These are phyloP conservation scores for Saguinus midas DNA, from an alignment of 2,113 vertebrate genomes.

Conservation along the genomic window DNA sequence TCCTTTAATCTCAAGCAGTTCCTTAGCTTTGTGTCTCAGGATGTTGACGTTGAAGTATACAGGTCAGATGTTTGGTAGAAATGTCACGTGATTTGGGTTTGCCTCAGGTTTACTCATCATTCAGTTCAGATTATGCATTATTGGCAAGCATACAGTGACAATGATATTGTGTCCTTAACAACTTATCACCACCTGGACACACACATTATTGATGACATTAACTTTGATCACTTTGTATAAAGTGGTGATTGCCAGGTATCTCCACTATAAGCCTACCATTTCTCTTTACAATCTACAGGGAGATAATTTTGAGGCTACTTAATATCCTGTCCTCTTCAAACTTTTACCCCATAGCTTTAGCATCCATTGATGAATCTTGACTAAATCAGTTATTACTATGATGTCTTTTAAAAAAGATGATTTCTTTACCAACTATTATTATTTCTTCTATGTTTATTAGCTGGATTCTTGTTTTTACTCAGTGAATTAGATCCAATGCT, in stretches of 20 bases:
- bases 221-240: neutral
- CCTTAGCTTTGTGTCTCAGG: neutral
- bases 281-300: neutral
- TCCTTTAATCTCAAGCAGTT: neutral
- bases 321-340: neutral
- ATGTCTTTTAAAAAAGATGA: neutral
- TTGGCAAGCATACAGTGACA: neutral
- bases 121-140: neutral
- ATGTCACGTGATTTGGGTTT: neutral
- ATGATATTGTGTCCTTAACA: neutral
- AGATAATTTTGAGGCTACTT: neutral
- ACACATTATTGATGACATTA: neutral
- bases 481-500: neutral
- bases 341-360: neutral
- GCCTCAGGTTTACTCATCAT: neutral
- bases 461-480: conserved; percentile 33
- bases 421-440: neutral
- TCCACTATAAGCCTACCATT: neutral
- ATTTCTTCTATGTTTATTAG: neutral
- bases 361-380: neutral
- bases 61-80: neutral
- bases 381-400: neutral
- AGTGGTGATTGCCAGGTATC: neutral
- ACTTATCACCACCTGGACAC: neutral
- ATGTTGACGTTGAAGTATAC: neutral